Evolutionary conservation across 1,140 invertebrate species (phyloP).

Genomic region (Plutomurus gul): DNA sequence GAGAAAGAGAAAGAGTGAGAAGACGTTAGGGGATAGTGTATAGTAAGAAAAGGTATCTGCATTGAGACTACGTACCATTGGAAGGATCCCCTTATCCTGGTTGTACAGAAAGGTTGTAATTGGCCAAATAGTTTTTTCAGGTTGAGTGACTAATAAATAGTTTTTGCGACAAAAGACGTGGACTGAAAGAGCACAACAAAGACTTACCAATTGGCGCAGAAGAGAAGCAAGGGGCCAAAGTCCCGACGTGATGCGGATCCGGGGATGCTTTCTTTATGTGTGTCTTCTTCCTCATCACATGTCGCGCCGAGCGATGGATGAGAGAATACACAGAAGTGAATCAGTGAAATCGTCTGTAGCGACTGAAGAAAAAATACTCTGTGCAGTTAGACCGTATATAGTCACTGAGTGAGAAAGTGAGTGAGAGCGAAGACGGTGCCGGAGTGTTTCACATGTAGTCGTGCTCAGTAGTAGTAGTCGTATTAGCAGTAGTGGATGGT

Average conservation of each 20-base stretch:
- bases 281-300: constrained; percentile 20
- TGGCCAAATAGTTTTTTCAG: too few relatives aligned
- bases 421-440: not conserved
- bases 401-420: not conserved
- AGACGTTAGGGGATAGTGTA: too few relatives aligned
- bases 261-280: not conserved
- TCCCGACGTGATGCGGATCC: not conserved
- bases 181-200: not conserved
- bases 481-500: too few relatives aligned
- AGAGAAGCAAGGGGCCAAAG: not conserved
- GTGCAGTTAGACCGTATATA: not conserved
- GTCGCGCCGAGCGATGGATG: not conserved
- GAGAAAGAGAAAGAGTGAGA: too few relatives aligned
- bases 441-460: too few relatives aligned
- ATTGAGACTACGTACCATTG: too few relatives aligned
- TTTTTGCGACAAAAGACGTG: too few relatives aligned
- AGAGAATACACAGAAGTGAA: constrained; percentile 20
- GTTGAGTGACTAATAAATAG: too few relatives aligned
- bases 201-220: constrained; percentile 20
- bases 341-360: constrained; percentile 1
- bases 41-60: too few relatives aligned
- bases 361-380: not conserved
- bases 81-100: too few relatives aligned
- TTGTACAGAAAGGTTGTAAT: too few relatives aligned
- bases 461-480: too few relatives aligned